phyloP scores from a whole-genome alignment of 2,888 invertebrate genomes.

The Mactromeris polynyma region DNA sequence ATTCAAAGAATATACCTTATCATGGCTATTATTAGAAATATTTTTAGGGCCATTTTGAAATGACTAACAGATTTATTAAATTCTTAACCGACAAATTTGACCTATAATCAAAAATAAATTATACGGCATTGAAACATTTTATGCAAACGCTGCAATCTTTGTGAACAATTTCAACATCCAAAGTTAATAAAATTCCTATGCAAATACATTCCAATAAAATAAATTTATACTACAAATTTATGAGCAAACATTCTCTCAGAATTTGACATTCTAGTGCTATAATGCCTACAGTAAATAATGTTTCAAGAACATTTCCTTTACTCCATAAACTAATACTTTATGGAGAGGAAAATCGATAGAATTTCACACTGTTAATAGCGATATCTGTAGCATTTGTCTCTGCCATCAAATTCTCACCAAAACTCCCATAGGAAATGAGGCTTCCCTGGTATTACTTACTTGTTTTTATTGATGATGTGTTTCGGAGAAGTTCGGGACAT shows the following conservation, averaged over 20 bases:
- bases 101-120: too few species aligned
- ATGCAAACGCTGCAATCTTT: too few species aligned
- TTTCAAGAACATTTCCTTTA: background rate
- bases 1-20: too few species aligned
- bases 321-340: background rate
- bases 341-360: background rate
- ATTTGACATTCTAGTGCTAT: background rate
- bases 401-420: background rate
- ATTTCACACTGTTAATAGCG: background rate
- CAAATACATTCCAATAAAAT: background rate
- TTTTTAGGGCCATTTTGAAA: too few species aligned
- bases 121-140: too few species aligned
- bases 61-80: too few species aligned
- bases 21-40: too few species aligned
- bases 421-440: background rate
- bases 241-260: background rate
- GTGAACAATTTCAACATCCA: background rate
- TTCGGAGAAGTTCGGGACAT: conserved; percentile 73
- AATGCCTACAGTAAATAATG: background rate
- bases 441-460: conserved; percentile 45
- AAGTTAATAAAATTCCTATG: background rate
- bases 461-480: conserved; percentile 64
- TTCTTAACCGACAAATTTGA: too few species aligned
- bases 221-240: background rate
- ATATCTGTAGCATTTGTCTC: background rate